A percentile compares a stretch with the other conserved stretches of the same genome.
phyloP scores from a whole-genome alignment of 2,113 vertebrate species.

The Clarias macrocephalus region DNA sequence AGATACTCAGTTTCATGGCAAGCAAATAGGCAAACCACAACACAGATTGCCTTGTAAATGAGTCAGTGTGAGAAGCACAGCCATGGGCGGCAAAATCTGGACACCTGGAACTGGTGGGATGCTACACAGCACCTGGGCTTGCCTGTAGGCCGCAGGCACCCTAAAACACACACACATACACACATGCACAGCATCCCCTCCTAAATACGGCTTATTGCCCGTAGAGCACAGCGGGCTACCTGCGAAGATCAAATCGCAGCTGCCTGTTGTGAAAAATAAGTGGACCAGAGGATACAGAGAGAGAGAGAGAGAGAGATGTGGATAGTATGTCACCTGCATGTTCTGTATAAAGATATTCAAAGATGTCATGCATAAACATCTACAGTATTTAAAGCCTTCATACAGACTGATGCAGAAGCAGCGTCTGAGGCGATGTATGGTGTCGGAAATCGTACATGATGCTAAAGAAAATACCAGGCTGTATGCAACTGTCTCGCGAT shows the following conservation, averaged over 20 bases:
- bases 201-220: slow-evolving; percentile 36
- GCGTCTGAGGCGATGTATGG: not conserved
- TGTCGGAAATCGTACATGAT: slow-evolving; percentile 39
- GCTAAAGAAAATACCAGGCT: not conserved
- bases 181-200: not conserved
- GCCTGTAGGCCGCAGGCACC: not conserved
- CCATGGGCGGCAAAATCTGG: slow-evolving; percentile 40
- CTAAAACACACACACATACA: not conserved
- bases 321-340: not conserved
- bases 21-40: slow-evolving; percentile 3
- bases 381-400: slow-evolving; percentile 5
- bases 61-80: not conserved
- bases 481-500: not conserved
- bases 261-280: slow-evolving; percentile 33
- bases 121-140: slow-evolving; percentile 23
- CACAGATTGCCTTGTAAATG: slow-evolving; percentile 43
- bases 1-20: not conserved
- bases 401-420: slow-evolving; percentile 7
- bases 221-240: slow-evolving; percentile 10
- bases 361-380: slow-evolving; percentile 2
- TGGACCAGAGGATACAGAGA: not conserved
- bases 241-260: slow-evolving; percentile 38
- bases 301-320: slow-evolving; percentile 13
- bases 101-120: slow-evolving; percentile 37
- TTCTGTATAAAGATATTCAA: not conserved